These are phyloP conservation scores for Gila robusta DNA, from an alignment of 2,797 vertebrate genomes.

Conservation along the genomic window DNA sequence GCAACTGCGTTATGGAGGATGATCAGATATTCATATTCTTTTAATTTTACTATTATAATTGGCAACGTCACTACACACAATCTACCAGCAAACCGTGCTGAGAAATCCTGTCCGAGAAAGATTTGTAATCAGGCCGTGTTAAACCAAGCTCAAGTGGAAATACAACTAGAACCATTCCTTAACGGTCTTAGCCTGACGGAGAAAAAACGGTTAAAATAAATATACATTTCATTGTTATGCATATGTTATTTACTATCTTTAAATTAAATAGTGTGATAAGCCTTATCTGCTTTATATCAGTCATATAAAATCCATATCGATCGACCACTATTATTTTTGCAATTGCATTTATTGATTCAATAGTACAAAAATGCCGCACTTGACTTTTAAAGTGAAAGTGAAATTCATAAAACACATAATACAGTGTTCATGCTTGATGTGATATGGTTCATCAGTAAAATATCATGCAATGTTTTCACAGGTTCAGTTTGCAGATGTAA, in stretches of 20 bases:
- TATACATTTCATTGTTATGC: background rate
- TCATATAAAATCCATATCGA: background rate
- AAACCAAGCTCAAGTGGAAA: too few relatives aligned
- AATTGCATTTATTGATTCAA: constrained; percentile 2
- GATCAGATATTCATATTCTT: background rate
- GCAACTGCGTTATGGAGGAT: background rate
- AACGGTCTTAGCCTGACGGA: too few relatives aligned
- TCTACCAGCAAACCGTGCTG: too few relatives aligned
- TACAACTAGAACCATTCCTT: too few relatives aligned
- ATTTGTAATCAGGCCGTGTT: too few relatives aligned
- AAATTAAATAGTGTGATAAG: background rate
- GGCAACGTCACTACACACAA: too few relatives aligned
- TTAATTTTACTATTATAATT: background rate
- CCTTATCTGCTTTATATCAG: background rate
- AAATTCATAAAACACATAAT: background rate
- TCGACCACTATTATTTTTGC: background rate
- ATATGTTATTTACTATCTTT: background rate
- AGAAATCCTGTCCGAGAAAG: too few relatives aligned
- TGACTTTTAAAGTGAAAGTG: too few relatives aligned
- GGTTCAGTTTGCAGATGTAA: background rate
- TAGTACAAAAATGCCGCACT: background rate
- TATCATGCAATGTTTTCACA: background rate
- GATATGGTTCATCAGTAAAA: background rate
- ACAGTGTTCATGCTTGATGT: background rate
- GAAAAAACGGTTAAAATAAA: background rate